phyloP scores from a whole-genome alignment of 1,140 invertebrate species.

The Lepeophtheirus salmonis region DNA sequence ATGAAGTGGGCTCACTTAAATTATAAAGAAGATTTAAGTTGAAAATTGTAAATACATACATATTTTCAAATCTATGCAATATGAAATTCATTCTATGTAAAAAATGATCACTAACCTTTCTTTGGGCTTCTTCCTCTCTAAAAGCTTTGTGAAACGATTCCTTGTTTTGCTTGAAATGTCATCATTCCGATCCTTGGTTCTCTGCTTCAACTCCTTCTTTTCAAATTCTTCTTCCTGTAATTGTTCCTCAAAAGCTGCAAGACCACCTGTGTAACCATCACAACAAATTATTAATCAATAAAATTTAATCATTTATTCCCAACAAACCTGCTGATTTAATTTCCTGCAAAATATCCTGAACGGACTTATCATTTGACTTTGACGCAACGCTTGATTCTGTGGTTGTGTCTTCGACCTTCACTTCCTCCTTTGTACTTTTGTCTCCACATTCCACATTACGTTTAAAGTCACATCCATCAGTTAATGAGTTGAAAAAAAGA shows the following conservation, averaged over 20 bases:
- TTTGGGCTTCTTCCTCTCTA: background rate
- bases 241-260: background rate
- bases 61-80: background rate
- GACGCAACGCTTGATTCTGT: too few relatives aligned
- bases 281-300: too few relatives aligned
- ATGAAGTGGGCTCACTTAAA: background rate
- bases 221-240: background rate
- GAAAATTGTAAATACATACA: too few relatives aligned
- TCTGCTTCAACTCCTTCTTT: background rate
- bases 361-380: too few relatives aligned
- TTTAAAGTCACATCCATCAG: constrained; percentile 76
- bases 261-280: too few relatives aligned
- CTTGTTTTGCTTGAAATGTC: background rate
- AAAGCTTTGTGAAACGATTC: background rate
- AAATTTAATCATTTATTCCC: too few relatives aligned
- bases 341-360: too few relatives aligned
- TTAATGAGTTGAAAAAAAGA: constrained; percentile 69
- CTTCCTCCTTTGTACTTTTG: constrained; percentile 8
- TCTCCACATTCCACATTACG: constrained; percentile 55
- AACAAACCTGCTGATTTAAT: too few relatives aligned
- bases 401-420: background rate
- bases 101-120: background rate
- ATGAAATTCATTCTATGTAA: background rate
- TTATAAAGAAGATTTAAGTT: background rate
- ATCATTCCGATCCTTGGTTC: background rate